Percentiles rank a stretch among this genome's conserved stretches.
These are phyloP conservation scores for Micromussa lordhowensis DNA, from an alignment of 92 coral and sea anemone genomes.

Conservation along the genomic window DNA sequence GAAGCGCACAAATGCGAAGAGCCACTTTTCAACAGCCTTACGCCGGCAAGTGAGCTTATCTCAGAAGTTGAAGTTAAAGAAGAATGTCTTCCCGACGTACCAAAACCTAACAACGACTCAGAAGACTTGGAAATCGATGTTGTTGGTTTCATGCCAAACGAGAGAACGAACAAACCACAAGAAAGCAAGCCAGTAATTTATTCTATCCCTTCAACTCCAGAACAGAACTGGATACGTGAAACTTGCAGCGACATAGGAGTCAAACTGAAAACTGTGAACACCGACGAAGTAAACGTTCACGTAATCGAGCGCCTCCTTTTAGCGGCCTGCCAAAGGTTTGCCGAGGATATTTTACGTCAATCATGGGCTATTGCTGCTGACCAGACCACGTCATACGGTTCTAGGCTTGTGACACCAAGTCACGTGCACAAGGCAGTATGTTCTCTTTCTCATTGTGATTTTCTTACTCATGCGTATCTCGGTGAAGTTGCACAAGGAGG, in stretches of 20 bases:
- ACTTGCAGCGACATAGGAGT: conserved; percentile 82
- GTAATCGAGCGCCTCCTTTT: conserved; percentile 76
- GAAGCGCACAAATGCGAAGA: conserved; percentile 43
- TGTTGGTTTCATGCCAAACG: conserved; percentile 33
- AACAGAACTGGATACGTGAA: conserved; percentile 86
- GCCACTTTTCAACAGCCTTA: conserved; percentile 34
- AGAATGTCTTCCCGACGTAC: conserved; percentile 46
- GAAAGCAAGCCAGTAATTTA: conserved; percentile 36
- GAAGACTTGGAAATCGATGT: conserved; percentile 83
- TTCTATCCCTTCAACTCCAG: conserved; percentile 66
- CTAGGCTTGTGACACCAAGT: conserved; percentile 74
- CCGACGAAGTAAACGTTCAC: conserved; percentile 76
- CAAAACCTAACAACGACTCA: conserved; percentile 14
- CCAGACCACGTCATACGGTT: conserved; percentile 62
- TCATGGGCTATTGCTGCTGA: conserved; percentile 76
- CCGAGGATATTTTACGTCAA: conserved; percentile 77
- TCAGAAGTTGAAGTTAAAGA: conserved; percentile 53
- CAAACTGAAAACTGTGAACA: conserved; percentile 52
- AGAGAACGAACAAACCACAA: conserved; percentile 4
- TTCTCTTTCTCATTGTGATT: conserved; percentile 80
- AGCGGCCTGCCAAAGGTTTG: conserved; percentile 68
- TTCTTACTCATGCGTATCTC: conserved; percentile 69
- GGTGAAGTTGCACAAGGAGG: conserved; percentile 32
- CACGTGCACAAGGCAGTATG: conserved; percentile 81
- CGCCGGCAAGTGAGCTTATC: conserved; percentile 62